Base-by-base conservation (phyloP, 2,797 vertebrate genomes). In the Schizopygopsis pylzovi region DNA sequence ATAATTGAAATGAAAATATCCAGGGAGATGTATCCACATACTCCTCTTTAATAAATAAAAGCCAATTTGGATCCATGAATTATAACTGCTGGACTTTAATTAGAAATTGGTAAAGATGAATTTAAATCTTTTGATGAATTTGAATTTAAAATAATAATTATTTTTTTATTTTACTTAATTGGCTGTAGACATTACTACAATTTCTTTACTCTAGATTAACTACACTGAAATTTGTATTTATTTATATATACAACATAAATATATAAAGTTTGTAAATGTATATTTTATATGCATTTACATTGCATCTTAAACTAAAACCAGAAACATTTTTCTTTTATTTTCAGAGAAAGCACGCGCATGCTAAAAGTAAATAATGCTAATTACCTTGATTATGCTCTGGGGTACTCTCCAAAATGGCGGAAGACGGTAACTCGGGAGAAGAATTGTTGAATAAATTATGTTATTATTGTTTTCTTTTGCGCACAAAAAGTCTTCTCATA, bases 31-130 rank as follows among this genome's bases (percentile, higher is more conserved):
- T 75, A 63, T 73, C 43, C 56, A 25, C 20, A 63, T 33, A 39
- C 56, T 39, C 20, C 43, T 75, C 43, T 65, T 83, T 6, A 75
- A 65, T 83, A 75, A 83, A 83, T 43, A 65, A 83, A 47, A 20
- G 39, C 25, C 70, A 1, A 63, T 73, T 83, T 41, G 10, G 11
- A 15, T 63, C 18, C 39, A 61, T 73, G 25, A 73, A 75, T 75
- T 75, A 45, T 45, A 28, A 61, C 15, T n/a, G 59, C 25, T 65
- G 56, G 70, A 65, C 43, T 75, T 61, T 16, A 63, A 83, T 83
- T 75, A 65, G 28, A 73, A 47, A 82, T 47, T 2, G 61, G 4
- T 73, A 7, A 73, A 47, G 6, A 73, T 73, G 6, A 73, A 73
- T 73, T 15, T 2, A 61, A 61, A 56, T 56, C 37, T 37, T 73